phyloP scores from a whole-genome alignment of 2,797 vertebrate species.

The Tachyglossus aculeatus region DNA sequence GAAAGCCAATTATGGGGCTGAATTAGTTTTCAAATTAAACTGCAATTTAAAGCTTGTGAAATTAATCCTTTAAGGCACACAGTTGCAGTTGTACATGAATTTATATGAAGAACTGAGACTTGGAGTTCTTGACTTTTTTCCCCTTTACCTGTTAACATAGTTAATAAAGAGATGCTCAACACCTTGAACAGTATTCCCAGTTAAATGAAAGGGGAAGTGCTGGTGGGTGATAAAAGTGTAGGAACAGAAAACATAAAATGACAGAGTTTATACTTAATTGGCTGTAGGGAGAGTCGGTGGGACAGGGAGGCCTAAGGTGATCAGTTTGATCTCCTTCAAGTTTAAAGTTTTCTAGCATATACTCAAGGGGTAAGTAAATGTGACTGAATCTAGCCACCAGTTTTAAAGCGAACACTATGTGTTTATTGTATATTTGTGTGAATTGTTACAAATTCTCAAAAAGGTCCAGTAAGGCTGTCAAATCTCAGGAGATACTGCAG shows the following conservation, averaged over 20 bases:
- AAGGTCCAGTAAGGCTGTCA: too few species aligned
- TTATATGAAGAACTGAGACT: slow-evolving; percentile 68
- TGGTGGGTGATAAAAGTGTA: slow-evolving; percentile 1
- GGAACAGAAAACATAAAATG: background rate
- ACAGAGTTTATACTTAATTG: background rate
- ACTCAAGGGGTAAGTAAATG: fast-evolving
- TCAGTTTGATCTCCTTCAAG: background rate
- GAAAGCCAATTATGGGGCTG: slow-evolving; percentile 97
- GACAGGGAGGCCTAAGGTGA: background rate
- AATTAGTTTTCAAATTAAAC: slow-evolving; percentile 98
- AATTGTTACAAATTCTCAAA: too few species aligned
- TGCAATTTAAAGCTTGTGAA: slow-evolving; percentile 90
- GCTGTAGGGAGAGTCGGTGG: background rate
- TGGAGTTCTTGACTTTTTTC: slow-evolving; percentile 16
- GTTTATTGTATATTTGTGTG: too few species aligned
- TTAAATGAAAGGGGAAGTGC: background rate
- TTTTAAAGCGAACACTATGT: fast-evolving
- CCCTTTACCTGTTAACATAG: slow-evolving; percentile 60
- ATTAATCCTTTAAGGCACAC: slow-evolving; percentile 91
- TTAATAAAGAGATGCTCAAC: slow-evolving; percentile 65
- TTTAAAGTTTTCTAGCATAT: background rate
- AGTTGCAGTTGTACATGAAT: slow-evolving; percentile 71
- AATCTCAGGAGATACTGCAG: too few species aligned
- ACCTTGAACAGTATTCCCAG: slow-evolving; percentile 32
- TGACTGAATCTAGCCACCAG: fast-evolving